Base-by-base conservation (phyloP, 1,140 invertebrate species). In the Caenorhabditis remanei region DNA sequence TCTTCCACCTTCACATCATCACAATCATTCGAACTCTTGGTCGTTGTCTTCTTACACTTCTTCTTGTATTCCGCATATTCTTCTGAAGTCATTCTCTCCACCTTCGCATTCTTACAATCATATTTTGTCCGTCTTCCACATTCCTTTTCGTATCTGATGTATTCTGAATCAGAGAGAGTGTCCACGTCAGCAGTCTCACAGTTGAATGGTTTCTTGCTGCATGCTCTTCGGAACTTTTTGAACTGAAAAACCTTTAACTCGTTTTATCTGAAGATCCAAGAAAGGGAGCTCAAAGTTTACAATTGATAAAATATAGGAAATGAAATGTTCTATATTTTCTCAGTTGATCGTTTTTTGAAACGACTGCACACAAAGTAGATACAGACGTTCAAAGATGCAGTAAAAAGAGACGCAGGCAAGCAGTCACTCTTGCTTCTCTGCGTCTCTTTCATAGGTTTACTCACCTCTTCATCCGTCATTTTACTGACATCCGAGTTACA, bases 11-110 rank as follows among this genome's bases (percentile, higher is more conserved):
- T 79, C n/a, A 79, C 71, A 11, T 79, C 9, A 14, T 79, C 71
- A 79, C 71, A 79, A 24, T 32, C 71, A 19, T 50, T 79, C 4
- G 46, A 11, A n/a, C 2, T 41, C 19, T 79, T 79, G 3, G 40
- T 71, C 8, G 65, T 46, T 16, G n/a, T 9, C 46, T 50, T 48
- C 14, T 79, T 50, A 24, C 71, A 79, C 19, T 79, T 79, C 19
- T 53, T 53, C 14, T 41, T 79, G 21, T 79, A 79, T 50, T 79
- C 46, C n/a, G n/a, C 43, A n/a, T 79, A 79, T 32, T 79, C 71
- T 7, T 50, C 11, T 11, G 43, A 16, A 79, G 11, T 79, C 71
- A 79, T 79, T 79, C 21, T 11, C 53, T 79, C 71, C 9, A 79
- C 21, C 24, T 79, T 79, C 9, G 71, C 71, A 50, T 79, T 53